Evolutionary conservation across 92 coral and sea anemone genomes (phyloP), one percentile per base, ranked within the genome.

Genomic region (Porites divaricata): DNA sequence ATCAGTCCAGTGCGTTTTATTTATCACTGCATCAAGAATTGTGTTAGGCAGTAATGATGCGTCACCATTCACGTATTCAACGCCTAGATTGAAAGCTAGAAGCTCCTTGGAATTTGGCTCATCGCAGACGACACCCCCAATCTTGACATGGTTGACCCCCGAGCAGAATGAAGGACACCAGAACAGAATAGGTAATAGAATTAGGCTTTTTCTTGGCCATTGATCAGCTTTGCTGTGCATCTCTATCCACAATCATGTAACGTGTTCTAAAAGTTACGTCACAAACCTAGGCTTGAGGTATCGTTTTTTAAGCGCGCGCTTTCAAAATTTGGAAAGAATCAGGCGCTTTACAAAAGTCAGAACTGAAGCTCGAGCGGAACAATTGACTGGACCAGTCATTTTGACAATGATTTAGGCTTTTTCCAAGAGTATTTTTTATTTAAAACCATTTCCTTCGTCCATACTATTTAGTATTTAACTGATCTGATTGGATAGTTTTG

Each of bases 1-100:
- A 63, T 93, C 84, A 8, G 89, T 79, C 87, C 79, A 89, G 63
- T 84, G 81, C 2, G 98, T 93, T 11, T 83, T 19, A 74, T 93
- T 95, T 16, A 93, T 63, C 63, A 90, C 58, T 23, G 90, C 89
- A 26, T 85, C 73, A 9, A 95, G 90, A 65, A 76, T 73, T 1
- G 95, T 92, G 52, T 80, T 80, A 28, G 95, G 97, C 23, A 93
- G 72, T 50, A 95, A 86, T 2, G 68, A 10, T 20, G 95, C 75
- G 68, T 88, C 85, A 76, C 90, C 93, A 82, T 95, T 95, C 52
- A 95, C 89, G 76, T 89, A 85, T 10, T 91, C 95, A 4, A 93
- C 49, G 11, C 89, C 98, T 24, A 95, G 91, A 56, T 80, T 87
- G 76, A 95, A 91, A 14, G 98, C 95, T 28, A 65, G 70, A 52